Base-by-base conservation (phyloP, 2,797 vertebrate genomes). In the Dendrocincla tyrannina region DNA sequence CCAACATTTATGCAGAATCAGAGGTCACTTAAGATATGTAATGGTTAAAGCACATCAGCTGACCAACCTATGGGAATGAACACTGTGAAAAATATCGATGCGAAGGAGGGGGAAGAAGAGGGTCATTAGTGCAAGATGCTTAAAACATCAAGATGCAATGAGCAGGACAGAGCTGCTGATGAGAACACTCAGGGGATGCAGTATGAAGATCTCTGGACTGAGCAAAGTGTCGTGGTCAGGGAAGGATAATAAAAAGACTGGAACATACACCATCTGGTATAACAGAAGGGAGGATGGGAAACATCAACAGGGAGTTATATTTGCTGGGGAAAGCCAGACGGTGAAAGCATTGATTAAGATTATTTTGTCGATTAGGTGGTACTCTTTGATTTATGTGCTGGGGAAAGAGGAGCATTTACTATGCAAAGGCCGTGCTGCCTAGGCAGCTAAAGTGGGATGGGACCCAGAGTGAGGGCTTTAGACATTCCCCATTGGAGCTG, bases 261-360 rank as follows among this genome's bases (percentile, higher is more conserved):
- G 95, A 97, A 97, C 94, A 96, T 24, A 85, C 92, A 96, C 98
- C 98, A 98, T 98, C 98, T 98, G 98, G 96, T 96, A 76, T 83
- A 98, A 96, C 98, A 98, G 97, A 98, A 98, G 98, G 97, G 96
- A 97, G 97, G 96, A 97, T 97, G 96, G 96, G 94, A 97, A 97
- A 84, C 97, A 96, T 97, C 97, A 97, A 98, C 87, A 35, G 97
- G 97, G 98, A 98, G 96, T 98, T 98, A 93, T 92, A 97, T 97
- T 97, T 97, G 96, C 95, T 96, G 85, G 88, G 88, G 91, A 97
- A 98, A 97, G 97, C 97, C 98, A 98, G 98, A 98, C 96, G 95
- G 97, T 88, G 96, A 97, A 96, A 97, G 94, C 97, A 97, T 97
- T 98, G 97, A 98, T 98, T 97, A 98, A 98, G 97, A 98, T 97